Evolutionary conservation across 2,113 vertebrate genomes (phyloP).

Genomic region (Python bivittatus): DNA sequence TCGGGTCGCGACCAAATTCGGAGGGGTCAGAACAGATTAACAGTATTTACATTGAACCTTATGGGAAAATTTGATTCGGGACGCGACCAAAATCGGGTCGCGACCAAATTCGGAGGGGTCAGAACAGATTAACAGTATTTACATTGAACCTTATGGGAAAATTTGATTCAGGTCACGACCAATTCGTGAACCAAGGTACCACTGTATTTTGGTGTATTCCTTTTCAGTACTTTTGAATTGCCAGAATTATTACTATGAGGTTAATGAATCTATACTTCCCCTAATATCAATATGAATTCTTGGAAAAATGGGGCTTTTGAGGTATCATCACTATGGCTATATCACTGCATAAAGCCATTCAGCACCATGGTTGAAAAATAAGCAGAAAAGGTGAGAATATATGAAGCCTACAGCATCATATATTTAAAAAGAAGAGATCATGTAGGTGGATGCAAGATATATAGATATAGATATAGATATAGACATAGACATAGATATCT

Average conservation of each 20-base stretch:
- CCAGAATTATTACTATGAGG: background rate
- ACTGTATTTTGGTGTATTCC: background rate
- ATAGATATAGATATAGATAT: too few relatives aligned
- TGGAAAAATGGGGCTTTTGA: background rate
- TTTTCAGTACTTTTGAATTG: background rate
- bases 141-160: too few relatives aligned
- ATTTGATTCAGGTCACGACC: too few relatives aligned
- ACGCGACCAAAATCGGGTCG: too few relatives aligned
- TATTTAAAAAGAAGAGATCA: background rate
- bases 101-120: too few relatives aligned
- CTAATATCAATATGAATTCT: background rate
- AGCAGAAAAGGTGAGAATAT: background rate
- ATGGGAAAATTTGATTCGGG: too few relatives aligned
- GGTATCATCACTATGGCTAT: background rate
- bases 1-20: too few relatives aligned
- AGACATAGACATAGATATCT: background rate
- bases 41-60: too few relatives aligned
- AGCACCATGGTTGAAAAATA: background rate
- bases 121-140: too few relatives aligned
- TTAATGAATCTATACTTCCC: background rate
- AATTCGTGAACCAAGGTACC: too few relatives aligned
- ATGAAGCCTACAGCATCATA: background rate
- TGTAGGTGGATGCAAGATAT: background rate
- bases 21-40: too few relatives aligned
- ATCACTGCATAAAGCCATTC: background rate